These are phyloP conservation scores for Leptinotarsa juncta DNA, from an alignment of 2,888 invertebrate species.

Conservation along the genomic window DNA sequence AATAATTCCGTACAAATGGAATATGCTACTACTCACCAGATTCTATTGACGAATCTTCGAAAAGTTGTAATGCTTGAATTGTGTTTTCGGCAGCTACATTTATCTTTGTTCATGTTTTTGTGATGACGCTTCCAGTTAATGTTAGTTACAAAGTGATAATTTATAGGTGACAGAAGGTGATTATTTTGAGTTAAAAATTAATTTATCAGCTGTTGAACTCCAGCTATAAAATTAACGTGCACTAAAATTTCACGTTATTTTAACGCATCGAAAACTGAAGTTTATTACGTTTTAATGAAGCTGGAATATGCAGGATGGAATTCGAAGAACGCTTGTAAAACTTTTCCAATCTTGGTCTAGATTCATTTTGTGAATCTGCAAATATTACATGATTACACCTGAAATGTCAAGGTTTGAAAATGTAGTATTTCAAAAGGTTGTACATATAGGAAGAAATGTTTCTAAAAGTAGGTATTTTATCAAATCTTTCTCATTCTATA, in stretches of 20 bases:
- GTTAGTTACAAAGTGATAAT: not conserved
- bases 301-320: not conserved
- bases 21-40: not conserved
- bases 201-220: not conserved
- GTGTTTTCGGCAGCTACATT: not conserved
- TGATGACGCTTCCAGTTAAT: constrained; percentile 4
- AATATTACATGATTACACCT: too few species aligned
- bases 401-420: too few species aligned
- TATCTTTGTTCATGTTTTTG: not conserved
- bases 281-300: not conserved
- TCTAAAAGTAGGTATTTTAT: too few species aligned
- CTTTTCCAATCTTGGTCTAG: not conserved
- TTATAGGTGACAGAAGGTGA: not conserved
- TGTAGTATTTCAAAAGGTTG: too few species aligned
- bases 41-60: not conserved
- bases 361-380: not conserved
- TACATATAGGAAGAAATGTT: too few species aligned
- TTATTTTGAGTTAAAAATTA: not conserved
- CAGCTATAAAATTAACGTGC: not conserved
- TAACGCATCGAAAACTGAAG: not conserved
- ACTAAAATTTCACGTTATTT: not conserved
- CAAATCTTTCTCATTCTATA: too few species aligned
- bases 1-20: not conserved
- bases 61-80: not conserved
- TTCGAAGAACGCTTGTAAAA: not conserved